Conservation (phyloP, 2,888 invertebrate genomes). For the Calameuta idolon region DNA sequence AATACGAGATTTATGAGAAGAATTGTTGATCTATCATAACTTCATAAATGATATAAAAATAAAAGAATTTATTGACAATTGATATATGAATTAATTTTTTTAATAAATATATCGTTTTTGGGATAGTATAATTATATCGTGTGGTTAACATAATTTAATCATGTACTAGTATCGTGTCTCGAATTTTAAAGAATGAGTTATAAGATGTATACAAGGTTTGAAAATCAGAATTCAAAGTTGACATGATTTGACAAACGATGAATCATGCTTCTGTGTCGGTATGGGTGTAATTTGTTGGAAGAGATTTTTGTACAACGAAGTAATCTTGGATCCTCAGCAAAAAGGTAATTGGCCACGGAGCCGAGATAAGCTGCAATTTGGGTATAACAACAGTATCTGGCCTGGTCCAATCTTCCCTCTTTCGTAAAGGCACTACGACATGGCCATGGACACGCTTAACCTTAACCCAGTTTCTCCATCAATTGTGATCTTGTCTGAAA, state of each 20-base stretch:
- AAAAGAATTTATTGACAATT: too few relatives aligned
- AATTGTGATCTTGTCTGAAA: neutral
- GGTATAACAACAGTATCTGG: slow-evolving; percentile 21
- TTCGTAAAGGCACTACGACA: neutral
- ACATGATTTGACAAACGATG: neutral
- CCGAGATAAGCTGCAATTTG: slow-evolving; percentile 22
- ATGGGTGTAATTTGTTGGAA: neutral
- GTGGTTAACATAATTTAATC: neutral
- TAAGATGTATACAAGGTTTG: neutral
- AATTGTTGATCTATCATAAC: too few relatives aligned
- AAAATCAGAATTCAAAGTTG: neutral
- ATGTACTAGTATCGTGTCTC: neutral
- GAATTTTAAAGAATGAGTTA: neutral
- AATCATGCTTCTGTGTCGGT: neutral
- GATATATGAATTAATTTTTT: neutral
- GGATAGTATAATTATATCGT: neutral
- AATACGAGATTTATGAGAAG: too few relatives aligned
- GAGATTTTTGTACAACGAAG: neutral
- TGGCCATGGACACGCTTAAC: neutral
- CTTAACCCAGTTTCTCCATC: neutral
- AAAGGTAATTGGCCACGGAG: slow-evolving; percentile 20
- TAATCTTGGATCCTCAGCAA: slow-evolving; percentile 1
- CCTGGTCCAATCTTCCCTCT: slow-evolving; percentile 12
- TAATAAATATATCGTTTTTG: neutral
- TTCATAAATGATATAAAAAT: too few relatives aligned